phyloP scores from a whole-genome alignment of 2,888 invertebrate species.

The Calliopum simillimum region DNA sequence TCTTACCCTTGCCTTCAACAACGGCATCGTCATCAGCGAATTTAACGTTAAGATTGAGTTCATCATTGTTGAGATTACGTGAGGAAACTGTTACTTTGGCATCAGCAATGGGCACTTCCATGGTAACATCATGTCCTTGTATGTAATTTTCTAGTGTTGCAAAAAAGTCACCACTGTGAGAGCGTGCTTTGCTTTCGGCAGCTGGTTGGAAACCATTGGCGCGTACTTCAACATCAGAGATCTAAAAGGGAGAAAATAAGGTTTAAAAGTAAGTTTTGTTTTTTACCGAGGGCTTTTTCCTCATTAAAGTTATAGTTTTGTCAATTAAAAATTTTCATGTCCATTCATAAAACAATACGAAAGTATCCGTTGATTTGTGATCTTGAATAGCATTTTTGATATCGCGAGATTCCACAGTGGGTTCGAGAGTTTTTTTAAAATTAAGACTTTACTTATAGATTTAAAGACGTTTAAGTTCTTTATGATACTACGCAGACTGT shows the following conservation, averaged over 20 bases:
- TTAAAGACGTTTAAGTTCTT: too few species aligned
- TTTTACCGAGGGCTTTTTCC: not conserved
- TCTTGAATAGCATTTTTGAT: too few species aligned
- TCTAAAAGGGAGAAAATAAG: slow-evolving; percentile 66
- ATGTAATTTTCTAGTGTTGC: slow-evolving; percentile 80
- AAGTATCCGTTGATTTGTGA: too few species aligned
- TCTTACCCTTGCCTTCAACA: slow-evolving; percentile 65
- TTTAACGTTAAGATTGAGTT: slow-evolving; percentile 80
- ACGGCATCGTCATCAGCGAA: slow-evolving; percentile 65
- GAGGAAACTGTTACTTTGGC: slow-evolving; percentile 82
- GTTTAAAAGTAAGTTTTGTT: not conserved
- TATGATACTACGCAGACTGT: too few species aligned
- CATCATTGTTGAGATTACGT: slow-evolving; percentile 80
- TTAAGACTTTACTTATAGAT: too few species aligned
- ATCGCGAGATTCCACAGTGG: too few species aligned
- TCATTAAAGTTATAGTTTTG: not conserved
- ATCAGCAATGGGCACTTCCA: slow-evolving; percentile 79
- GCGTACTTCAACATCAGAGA: slow-evolving; percentile 81
- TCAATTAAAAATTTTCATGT: too few species aligned
- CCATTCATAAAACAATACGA: too few species aligned
- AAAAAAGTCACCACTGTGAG: slow-evolving; percentile 70
- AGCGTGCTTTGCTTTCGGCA: slow-evolving; percentile 69
- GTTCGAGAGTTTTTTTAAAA: too few species aligned
- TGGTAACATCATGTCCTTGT: slow-evolving; percentile 82
- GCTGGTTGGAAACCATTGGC: slow-evolving; percentile 76